Conservation (phyloP, 2,797 vertebrate genomes). For the Cossypha niveicapilla region DNA sequence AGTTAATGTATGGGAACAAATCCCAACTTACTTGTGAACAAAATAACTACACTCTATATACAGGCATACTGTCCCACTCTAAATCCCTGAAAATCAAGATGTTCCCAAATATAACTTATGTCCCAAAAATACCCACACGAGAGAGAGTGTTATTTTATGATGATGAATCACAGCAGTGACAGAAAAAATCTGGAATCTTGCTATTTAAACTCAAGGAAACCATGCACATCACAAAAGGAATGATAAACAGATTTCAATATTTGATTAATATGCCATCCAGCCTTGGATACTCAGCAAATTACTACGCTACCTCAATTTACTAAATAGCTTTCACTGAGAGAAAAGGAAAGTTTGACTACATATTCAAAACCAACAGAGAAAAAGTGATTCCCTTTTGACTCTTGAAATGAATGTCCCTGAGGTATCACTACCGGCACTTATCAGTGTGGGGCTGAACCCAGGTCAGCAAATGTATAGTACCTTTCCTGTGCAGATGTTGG, state of each 20-base stretch:
- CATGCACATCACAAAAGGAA: neutral
- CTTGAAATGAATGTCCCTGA: neutral
- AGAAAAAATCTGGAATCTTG: neutral
- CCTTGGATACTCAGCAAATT: neutral
- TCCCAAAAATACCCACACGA: neutral
- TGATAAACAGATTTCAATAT: neutral
- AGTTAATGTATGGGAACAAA: neutral
- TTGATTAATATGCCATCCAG: neutral
- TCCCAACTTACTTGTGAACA: neutral
- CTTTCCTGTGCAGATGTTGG: constrained; percentile 24
- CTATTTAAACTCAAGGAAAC: neutral
- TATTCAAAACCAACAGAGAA: neutral
- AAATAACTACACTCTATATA: neutral
- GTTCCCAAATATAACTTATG: neutral
- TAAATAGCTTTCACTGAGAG: neutral
- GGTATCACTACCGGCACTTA: neutral
- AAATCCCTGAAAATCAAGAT: neutral
- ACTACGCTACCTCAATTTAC: neutral
- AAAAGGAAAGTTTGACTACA: neutral
- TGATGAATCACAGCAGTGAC: neutral
- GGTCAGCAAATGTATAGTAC: neutral
- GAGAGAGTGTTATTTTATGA: neutral
- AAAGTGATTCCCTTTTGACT: neutral
- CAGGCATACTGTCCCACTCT: neutral
- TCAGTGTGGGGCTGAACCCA: neutral